Evolutionary conservation across 2,888 invertebrate species (phyloP).

Genomic region (Chalcosyrphus nemorum): DNA sequence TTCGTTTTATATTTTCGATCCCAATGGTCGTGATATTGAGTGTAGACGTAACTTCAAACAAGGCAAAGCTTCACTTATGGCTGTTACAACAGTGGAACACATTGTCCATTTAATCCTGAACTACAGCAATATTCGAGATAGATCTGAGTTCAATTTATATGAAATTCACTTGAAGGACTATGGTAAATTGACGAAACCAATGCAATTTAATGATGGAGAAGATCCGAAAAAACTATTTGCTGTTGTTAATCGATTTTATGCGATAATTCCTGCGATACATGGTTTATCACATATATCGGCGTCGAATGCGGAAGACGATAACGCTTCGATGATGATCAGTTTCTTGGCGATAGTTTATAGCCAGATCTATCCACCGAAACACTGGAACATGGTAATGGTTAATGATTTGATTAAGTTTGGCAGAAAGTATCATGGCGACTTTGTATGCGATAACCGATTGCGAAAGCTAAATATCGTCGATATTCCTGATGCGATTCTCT

Average conservation of each 20-base stretch:
- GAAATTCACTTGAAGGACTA: conserved; percentile 77
- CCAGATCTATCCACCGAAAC: conserved; percentile 85
- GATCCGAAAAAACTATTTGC: conserved; percentile 76
- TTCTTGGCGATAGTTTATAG: conserved; percentile 85
- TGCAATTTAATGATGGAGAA: conserved; percentile 44
- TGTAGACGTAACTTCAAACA: conserved; percentile 77
- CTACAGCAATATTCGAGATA: conserved; percentile 75
- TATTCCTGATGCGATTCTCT: conserved; percentile 81
- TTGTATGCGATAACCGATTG: conserved; percentile 55
- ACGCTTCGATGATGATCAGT: conserved; percentile 85
- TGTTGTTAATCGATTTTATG: conserved; percentile 78
- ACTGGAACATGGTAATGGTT: conserved; percentile 85
- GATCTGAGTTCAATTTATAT: conserved; percentile 77
- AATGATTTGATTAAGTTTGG: conserved; percentile 82
- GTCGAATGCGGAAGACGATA: conserved; percentile 76
- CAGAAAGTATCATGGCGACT: conserved; percentile 76
- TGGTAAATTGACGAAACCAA: conserved; percentile 76
- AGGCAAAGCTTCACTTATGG: conserved; percentile 84
- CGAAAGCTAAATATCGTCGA: conserved; percentile 77
- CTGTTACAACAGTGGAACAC: conserved; percentile 77
- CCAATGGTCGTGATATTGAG: conserved; percentile 80
- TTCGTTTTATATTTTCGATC: conserved; percentile 86
- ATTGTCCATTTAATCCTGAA: conserved; percentile 79
- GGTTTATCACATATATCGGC: conserved; percentile 77
- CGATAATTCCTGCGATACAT: conserved; percentile 78